Percentiles rank a stretch among this genome's conserved stretches.
Evolutionary conservation across 2,113 vertebrate genomes (phyloP).

Genomic region (Scartelaos histophorus): DNA sequence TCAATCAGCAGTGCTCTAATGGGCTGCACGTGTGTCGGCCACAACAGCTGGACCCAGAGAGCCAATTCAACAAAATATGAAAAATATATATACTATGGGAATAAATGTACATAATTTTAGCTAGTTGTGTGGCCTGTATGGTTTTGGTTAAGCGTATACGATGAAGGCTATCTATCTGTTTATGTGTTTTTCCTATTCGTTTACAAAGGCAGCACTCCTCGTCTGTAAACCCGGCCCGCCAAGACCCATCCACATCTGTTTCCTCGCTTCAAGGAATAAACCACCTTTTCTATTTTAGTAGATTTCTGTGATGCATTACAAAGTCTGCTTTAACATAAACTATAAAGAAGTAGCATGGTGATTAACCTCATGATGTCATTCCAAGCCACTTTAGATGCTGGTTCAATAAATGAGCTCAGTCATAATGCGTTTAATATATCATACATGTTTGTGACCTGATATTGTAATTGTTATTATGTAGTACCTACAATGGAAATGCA

Average conservation of each 20-base stretch:
- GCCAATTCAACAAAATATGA: not conserved
- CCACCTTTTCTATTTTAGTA: slow-evolving; percentile 19
- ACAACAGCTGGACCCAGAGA: slow-evolving; percentile 22
- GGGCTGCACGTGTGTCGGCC: slow-evolving; percentile 32
- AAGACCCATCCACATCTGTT: slow-evolving; percentile 53
- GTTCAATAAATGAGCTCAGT: not conserved
- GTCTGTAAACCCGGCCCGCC: slow-evolving; percentile 46
- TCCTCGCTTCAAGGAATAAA: slow-evolving; percentile 18
- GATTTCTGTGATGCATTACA: not conserved
- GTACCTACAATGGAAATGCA: slow-evolving; percentile 12
- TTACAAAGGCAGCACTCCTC: slow-evolving; percentile 52
- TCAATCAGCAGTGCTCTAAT: slow-evolving; percentile 33
- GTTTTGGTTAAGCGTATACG: slow-evolving; percentile 32
- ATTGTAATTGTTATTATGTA: slow-evolving; percentile 14
- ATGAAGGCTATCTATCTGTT: slow-evolving; percentile 41
- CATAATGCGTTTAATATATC: not conserved
- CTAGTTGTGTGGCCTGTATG: not conserved
- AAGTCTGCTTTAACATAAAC: not conserved
- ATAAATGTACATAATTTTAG: not conserved
- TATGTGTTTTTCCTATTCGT: slow-evolving; percentile 55
- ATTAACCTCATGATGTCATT: not conserved
- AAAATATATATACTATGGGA: not conserved
- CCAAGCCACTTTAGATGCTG: not conserved
- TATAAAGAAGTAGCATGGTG: not conserved
- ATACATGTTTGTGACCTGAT: not conserved